Base-by-base conservation (phyloP, 2,797 vertebrate genomes). In the Lindbergichthys nudifrons region DNA sequence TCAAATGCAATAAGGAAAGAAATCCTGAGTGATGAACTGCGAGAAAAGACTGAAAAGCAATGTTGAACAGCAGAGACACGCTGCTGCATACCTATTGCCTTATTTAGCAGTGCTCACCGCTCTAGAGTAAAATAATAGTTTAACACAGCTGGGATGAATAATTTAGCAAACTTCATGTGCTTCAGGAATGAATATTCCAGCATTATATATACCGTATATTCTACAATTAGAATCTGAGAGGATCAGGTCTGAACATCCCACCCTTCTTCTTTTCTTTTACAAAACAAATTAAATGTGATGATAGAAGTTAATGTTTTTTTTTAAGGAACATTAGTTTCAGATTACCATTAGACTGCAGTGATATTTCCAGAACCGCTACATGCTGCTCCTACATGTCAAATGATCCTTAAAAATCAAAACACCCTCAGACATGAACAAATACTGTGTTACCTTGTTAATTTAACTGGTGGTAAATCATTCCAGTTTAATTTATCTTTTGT, bases 101-200 rank as follows among this genome's bases (percentile, higher is more conserved):
- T 42, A 73, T 51, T 60, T 21, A 72, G 26, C 18, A 12, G 36
- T 4, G 10, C 23, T 72, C 32, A 18, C 52, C 43, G 16, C 56
- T 64, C 18, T 18, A 32, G 18, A 64, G 50, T 51, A 47, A 77
- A 69, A 41, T 50, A 36, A 75, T 73, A 41, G 60, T 47, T 63
- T 62, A 65, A 78, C 60, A 45, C 58, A 57, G 13, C 52, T 56
- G 2, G 14, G 0, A 41, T 82, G 47, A 79, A 82, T 82, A 71
- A 77, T 59, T 69, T 10, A 79, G 50, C n/a, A 66, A 23, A 6
- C 18, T 68, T 59, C 11, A 74, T 39, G 36, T 32, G 53, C 30
- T 15, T 32, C 1, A 26, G 14, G 42, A 63, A 63, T 74, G 51
- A 18, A 58, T 70, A 42, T 23, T 23, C 18, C 7, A 14, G 30